phyloP scores from a whole-genome alignment of 2,888 invertebrate species.

The Barypeithes pellucidus region DNA sequence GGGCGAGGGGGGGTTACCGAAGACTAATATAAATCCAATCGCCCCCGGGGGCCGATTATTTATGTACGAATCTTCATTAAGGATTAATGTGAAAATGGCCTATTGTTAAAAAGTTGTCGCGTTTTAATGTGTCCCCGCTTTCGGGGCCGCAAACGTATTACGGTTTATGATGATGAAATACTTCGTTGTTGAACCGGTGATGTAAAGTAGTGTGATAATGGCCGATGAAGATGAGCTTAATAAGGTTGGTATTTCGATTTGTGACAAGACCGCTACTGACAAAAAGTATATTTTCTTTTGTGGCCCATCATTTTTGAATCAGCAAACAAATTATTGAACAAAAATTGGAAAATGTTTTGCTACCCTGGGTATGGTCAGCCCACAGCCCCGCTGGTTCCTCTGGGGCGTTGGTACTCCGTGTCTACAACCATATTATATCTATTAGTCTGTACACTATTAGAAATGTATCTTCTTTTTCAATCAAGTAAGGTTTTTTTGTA shows the following conservation, averaged over 20 bases:
- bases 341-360: too few species aligned
- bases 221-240: constrained; percentile 65
- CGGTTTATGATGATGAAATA: background rate
- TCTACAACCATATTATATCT: too few species aligned
- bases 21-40: constrained; percentile 7
- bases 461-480: too few species aligned
- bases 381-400: too few species aligned
- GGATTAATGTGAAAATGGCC: background rate
- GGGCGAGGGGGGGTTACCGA: background rate
- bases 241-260: constrained; percentile 62
- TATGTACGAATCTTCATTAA: constrained; percentile 5
- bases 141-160: constrained; percentile 10
- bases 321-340: too few species aligned
- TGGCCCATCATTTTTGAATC: too few species aligned
- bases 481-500: too few species aligned
- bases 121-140: constrained; percentile 1
- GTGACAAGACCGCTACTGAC: too few species aligned
- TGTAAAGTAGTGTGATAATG: constrained; percentile 56
- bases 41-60: background rate
- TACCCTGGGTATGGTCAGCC: too few species aligned
- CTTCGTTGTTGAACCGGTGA: background rate
- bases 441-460: too few species aligned
- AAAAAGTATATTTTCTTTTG: too few species aligned
- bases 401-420: too few species aligned
- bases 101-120: constrained; percentile 3